These are phyloP conservation scores for Catostomus latipinnis DNA, from an alignment of 2,797 vertebrate species.

Conservation along the genomic window DNA sequence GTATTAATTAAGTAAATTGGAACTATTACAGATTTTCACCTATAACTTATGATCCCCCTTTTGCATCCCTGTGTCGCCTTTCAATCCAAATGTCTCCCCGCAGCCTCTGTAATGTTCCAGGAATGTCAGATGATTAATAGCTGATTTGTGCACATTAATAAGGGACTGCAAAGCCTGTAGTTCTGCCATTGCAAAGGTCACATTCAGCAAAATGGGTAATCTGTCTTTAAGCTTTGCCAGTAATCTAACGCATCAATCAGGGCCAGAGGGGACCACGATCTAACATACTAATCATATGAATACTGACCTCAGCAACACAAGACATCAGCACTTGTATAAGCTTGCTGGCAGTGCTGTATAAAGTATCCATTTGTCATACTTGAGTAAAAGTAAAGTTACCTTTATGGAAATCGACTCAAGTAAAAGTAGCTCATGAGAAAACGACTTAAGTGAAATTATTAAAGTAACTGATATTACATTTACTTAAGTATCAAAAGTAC, in stretches of 20 bases:
- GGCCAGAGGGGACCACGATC: not conserved
- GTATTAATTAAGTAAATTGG: not conserved
- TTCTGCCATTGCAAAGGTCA: constrained; percentile 43
- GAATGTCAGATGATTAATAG: constrained; percentile 43
- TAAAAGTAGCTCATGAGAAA: no score
- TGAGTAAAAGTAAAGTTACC: no score
- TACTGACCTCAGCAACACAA: constrained; percentile 6
- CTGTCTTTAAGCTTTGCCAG: constrained; percentile 18
- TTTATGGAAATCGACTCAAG: no score
- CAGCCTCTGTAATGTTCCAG: constrained; percentile 20
- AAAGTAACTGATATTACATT: no score
- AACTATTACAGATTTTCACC: not conserved
- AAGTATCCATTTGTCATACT: no score
- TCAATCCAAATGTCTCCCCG: not conserved
- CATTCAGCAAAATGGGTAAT: constrained; percentile 34
- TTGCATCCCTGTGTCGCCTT: not conserved
- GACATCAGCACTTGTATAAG: not conserved
- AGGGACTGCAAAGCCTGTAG: constrained; percentile 26
- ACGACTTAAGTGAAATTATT: no score
- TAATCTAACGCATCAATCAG: not conserved
- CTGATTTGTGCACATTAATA: constrained; percentile 33
- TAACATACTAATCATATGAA: not conserved
- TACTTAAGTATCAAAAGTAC: no score
- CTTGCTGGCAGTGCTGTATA: not conserved
- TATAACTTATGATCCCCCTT: not conserved